Conservation (phyloP, 2,888 invertebrate species). For the Phyto melanocephala region DNA sequence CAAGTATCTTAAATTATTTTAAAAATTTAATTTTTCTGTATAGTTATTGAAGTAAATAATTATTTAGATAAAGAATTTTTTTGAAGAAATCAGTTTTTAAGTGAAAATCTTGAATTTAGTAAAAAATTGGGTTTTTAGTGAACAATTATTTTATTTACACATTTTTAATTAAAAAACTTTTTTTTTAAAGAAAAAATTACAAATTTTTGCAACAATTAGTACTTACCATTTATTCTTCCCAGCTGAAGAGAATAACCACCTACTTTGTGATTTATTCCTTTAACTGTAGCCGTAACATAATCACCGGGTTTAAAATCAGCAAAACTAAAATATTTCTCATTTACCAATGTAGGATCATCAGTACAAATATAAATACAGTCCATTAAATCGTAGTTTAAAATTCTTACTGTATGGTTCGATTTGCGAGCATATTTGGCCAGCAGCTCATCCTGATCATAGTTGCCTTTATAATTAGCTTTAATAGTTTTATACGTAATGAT, state of each 20-base stretch:
- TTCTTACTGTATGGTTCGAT: conserved; percentile 80
- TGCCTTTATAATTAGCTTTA: conserved; percentile 73
- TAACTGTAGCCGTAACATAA: conserved; percentile 80
- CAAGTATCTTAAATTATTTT: not conserved
- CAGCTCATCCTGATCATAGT: conserved; percentile 77
- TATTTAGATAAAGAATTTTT: not conserved
- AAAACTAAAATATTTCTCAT: conserved; percentile 81
- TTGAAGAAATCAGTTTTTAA: not conserved
- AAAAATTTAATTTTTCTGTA: too few species aligned
- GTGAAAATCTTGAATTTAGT: too few species aligned
- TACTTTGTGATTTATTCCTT: conserved; percentile 78
- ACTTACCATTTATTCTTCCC: conserved; percentile 80
- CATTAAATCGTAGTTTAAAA: conserved; percentile 84
- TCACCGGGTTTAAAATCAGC: conserved; percentile 81
- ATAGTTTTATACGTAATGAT: conserved; percentile 75
- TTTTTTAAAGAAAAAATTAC: too few species aligned
- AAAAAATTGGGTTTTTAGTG: too few species aligned
- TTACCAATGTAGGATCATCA: conserved; percentile 81
- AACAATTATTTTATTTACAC: too few species aligned
- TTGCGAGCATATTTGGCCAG: conserved; percentile 76
- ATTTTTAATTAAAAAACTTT: too few species aligned
- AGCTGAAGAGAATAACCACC: conserved; percentile 80
- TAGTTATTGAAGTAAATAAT: too few species aligned
- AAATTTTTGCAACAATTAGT: too few species aligned
- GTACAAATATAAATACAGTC: conserved; percentile 85